A percentile compares a stretch with the other conserved stretches of the same genome.
Evolutionary conservation across 1,140 invertebrate species (phyloP).

Genomic region (Hylaeus anthracinus): DNA sequence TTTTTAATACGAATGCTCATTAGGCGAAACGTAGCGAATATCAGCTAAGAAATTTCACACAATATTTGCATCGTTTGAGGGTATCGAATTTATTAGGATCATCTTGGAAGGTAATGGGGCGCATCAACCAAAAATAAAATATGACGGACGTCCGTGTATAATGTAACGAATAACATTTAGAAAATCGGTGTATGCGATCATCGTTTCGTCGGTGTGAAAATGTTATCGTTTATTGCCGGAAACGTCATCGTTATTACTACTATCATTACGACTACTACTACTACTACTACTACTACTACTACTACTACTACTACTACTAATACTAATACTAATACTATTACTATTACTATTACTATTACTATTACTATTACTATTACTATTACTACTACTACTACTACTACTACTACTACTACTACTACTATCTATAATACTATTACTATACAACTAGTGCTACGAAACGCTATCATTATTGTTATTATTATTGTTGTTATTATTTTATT

Average conservation of each 20-base stretch:
- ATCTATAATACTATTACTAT: conserved; percentile 44
- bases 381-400: conserved; percentile 46
- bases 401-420: conserved; percentile 41
- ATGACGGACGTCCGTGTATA: conserved; percentile 22
- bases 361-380: conserved; percentile 36
- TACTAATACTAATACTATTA: conserved; percentile 33
- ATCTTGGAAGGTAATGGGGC: not conserved
- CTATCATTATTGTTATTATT: conserved; percentile 60
- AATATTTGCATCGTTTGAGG: conserved; percentile 11
- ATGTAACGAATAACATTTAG: conserved; percentile 29
- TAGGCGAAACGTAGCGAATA: conserved; percentile 21
- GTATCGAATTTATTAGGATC: not conserved
- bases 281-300: conserved; percentile 38
- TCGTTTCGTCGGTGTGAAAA: conserved; percentile 47
- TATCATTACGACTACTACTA: conserved; percentile 48
- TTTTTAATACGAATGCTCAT: conserved; percentile 42
- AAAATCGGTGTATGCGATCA: conserved; percentile 21
- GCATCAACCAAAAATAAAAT: too few species aligned
- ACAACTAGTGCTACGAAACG: conserved; percentile 34
- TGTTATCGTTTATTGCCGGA: conserved; percentile 42
- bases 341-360: conserved; percentile 59
- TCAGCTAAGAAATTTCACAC: conserved; percentile 15
- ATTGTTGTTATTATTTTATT: conserved; percentile 45
- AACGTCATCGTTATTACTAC: conserved; percentile 46
- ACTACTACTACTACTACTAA: conserved; percentile 40